Evolutionary conservation across 2,113 vertebrate species (phyloP), one percentile per base, ranked within the genome.

Genomic region (Engraulis encrasicolus): DNA sequence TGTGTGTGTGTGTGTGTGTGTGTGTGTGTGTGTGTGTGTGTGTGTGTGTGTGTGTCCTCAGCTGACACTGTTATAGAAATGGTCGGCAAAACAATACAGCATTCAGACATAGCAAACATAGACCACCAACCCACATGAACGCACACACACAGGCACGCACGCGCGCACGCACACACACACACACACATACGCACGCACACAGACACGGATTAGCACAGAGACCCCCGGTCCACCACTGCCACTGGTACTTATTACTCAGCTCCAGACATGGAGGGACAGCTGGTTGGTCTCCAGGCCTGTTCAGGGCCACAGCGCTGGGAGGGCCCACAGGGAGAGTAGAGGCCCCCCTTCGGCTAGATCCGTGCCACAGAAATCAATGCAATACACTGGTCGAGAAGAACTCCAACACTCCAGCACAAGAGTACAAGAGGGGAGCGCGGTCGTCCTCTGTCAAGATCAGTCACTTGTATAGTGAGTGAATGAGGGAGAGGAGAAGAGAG

Each of bases 181-280:
- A 58, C 54, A 66, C 54, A 58, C 54, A 58, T n/a, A 66, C 58
- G 31, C 58, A 66, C 58, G 31, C 58, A 66, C 58, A 66, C 58
- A 66, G n/a, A 31, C 7, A 66, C 58, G 3, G 23, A 66, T 31
- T 31, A 27, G 27, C 12, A 23, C 58, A n/a, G 58, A 66, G n/a
- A 66, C 58, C 23, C 7, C n/a, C n/a, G n/a, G n/a, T 27, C 58
- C 40, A 45, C 40, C 40, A 66, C 58, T 23, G 23, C 58, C 6
- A 2, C 58, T 23, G 27, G 12, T 23, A 23, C 58, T 66, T 27
- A 66, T 66, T 11, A 31, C n/a, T n/a, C n/a, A n/a, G n/a, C 4
- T 23, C 58, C 58, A 66, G 58, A 58, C 54, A 58, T 23, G 54
- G 6, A 58, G 54, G 6, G 58, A 31, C 27, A 27, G 9, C 31